Conservation (phyloP, 1,140 invertebrate species). For the Gonatopus flavifemur region DNA sequence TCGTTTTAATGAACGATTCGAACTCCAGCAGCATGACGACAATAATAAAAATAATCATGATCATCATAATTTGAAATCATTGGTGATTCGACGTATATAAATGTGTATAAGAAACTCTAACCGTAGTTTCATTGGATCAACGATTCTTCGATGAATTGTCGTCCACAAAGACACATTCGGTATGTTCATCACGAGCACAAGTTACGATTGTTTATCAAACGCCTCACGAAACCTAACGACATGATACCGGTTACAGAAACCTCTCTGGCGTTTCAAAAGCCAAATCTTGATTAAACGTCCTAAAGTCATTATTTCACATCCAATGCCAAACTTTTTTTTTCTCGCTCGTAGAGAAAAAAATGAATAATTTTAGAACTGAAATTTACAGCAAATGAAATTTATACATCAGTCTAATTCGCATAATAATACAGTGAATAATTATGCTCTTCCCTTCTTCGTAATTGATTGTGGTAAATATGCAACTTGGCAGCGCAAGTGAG, state of each 20-base stretch:
- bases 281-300: background rate
- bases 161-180: conserved; percentile 22
- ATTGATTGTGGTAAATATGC: background rate
- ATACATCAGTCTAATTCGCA: background rate
- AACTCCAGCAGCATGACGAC: conserved; percentile 15
- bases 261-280: conserved; percentile 14
- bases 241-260: no score
- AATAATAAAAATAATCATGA: conserved; percentile 22
- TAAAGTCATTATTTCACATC: background rate
- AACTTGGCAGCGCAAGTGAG: conserved; percentile 18
- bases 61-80: conserved; percentile 27
- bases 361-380: no score
- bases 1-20: no score
- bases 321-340: background rate
- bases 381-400: background rate
- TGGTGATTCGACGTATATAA: conserved; percentile 29
- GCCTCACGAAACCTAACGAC: conserved; percentile 19
- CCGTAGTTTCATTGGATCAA: conserved; percentile 24
- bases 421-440: background rate
- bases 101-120: conserved; percentile 25
- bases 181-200: conserved; percentile 23
- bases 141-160: conserved; percentile 39
- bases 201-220: conserved; percentile 25
- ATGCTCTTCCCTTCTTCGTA: background rate
- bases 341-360: background rate